A percentile compares a stretch with the other conserved stretches of the same genome.
These are phyloP conservation scores for Setipinna tenuifilis DNA, from an alignment of 2,797 vertebrate genomes.

Conservation along the genomic window DNA sequence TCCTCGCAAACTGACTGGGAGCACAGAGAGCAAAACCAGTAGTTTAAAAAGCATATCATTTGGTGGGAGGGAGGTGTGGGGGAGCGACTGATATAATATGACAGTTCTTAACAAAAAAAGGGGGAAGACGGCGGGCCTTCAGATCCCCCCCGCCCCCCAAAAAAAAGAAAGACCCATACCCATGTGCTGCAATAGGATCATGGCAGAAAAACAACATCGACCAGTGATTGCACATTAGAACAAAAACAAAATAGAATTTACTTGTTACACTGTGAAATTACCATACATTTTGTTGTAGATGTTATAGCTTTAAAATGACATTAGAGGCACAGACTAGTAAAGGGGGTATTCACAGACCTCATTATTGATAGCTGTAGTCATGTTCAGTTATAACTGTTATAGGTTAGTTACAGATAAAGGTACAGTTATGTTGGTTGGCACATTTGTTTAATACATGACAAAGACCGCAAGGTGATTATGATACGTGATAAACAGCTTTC, in stretches of 20 bases:
- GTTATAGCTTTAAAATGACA: too few relatives aligned
- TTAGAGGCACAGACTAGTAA: too few relatives aligned
- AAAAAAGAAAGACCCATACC: conserved; percentile 22
- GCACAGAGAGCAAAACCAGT: conserved; percentile 56
- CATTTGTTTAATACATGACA: too few relatives aligned
- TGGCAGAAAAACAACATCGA: neutral
- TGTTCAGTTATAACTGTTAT: too few relatives aligned
- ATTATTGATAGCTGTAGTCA: too few relatives aligned
- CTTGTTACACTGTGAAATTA: neutral
- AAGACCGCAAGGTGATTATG: too few relatives aligned
- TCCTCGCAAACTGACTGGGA: conserved; percentile 56
- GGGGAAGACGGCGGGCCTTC: neutral
- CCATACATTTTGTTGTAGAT: neutral
- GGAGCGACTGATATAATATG: conserved; percentile 56
- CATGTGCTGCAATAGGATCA: neutral
- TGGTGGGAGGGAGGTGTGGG: conserved; percentile 44
- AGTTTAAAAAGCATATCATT: conserved; percentile 44
- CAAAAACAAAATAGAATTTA: neutral
- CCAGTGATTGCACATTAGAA: neutral
- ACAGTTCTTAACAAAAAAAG: conserved; percentile 33
- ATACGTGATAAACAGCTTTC: neutral
- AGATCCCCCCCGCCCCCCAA: neutral
- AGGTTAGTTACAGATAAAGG: too few relatives aligned
- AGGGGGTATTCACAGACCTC: too few relatives aligned
- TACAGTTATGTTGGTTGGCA: too few relatives aligned